Conservation (phyloP, 2,888 invertebrate species). For the Sarcophaga variegata region DNA sequence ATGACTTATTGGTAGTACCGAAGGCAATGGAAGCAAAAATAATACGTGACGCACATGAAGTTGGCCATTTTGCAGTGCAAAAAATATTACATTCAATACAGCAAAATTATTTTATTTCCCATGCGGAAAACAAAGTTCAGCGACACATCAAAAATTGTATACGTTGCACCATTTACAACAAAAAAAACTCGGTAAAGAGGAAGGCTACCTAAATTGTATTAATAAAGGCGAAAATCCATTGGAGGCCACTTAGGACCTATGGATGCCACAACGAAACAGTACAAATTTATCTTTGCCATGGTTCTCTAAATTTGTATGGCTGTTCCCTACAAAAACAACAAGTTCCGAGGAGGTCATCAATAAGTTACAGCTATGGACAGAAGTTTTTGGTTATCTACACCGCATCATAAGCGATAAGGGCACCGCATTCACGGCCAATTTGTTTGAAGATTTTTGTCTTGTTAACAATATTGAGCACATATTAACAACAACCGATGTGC, state of each 20-base stretch:
- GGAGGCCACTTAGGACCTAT: constrained; percentile 54
- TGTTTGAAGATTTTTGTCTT: no score
- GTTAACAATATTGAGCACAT: no score
- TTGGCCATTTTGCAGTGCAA: constrained; percentile 13
- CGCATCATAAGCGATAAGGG: no score
- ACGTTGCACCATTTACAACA: constrained; percentile 51
- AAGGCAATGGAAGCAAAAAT: constrained; percentile 41
- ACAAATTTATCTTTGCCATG: constrained; percentile 55
- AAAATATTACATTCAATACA: constrained; percentile 17
- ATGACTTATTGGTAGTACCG: constrained; percentile 51
- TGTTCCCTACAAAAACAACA: constrained; percentile 39
- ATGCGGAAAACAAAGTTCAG: constrained; percentile 35
- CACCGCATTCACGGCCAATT: no score
- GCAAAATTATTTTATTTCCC: constrained; percentile 46
- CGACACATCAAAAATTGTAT: constrained; percentile 54
- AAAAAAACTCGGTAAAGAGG: constrained; percentile 68
- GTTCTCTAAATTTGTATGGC: constrained; percentile 46
- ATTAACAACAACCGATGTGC: no score
- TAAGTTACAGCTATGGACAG: no score
- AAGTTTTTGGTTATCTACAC: no score
- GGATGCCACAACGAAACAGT: constrained; percentile 68
- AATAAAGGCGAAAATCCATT: constrained; percentile 74
- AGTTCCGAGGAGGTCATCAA: no score
- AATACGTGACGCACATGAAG: constrained; percentile 24
- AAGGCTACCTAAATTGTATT: constrained; percentile 71